Percentiles rank a stretch among this genome's conserved stretches.
These are phyloP conservation scores for Aleiodes alternator DNA, from an alignment of 2,888 invertebrate genomes.

Conservation along the genomic window DNA sequence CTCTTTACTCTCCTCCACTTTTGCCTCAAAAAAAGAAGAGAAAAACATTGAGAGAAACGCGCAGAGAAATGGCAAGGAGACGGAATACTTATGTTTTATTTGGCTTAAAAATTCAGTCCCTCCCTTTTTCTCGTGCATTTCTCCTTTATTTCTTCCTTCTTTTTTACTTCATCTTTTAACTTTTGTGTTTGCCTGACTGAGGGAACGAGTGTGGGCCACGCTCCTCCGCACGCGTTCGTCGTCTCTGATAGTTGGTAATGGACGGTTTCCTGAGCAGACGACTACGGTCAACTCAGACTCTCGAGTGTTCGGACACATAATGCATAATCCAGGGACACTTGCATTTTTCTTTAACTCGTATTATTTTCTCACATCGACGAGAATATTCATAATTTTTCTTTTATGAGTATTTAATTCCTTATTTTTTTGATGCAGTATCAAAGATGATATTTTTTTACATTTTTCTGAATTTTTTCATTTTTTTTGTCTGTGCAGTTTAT, in stretches of 20 bases:
- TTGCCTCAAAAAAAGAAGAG: neutral
- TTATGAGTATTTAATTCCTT: no score
- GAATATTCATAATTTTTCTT: no score
- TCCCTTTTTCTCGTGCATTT: conserved; percentile 1
- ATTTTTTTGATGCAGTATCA: no score
- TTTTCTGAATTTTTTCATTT: no score
- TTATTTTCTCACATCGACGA: no score
- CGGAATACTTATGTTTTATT: neutral
- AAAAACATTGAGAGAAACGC: neutral
- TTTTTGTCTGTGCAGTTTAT: no score
- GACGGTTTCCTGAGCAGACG: conserved; percentile 70
- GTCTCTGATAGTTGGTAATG: conserved; percentile 68
- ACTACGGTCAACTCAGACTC: conserved; percentile 39
- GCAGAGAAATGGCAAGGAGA: neutral
- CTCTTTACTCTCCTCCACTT: neutral
- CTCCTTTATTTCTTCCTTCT: neutral
- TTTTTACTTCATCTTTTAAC: conserved; percentile 11
- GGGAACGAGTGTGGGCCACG: conserved; percentile 47
- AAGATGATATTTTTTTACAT: no score
- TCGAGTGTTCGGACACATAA: neutral
- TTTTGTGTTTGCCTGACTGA: conserved; percentile 18
- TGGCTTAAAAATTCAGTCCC: neutral
- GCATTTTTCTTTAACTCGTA: neutral
- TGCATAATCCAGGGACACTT: conserved; percentile 3
- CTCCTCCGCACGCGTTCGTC: conserved; percentile 52